Conservation (phyloP, 1,140 invertebrate genomes). For the Cydia strobilella region DNA sequence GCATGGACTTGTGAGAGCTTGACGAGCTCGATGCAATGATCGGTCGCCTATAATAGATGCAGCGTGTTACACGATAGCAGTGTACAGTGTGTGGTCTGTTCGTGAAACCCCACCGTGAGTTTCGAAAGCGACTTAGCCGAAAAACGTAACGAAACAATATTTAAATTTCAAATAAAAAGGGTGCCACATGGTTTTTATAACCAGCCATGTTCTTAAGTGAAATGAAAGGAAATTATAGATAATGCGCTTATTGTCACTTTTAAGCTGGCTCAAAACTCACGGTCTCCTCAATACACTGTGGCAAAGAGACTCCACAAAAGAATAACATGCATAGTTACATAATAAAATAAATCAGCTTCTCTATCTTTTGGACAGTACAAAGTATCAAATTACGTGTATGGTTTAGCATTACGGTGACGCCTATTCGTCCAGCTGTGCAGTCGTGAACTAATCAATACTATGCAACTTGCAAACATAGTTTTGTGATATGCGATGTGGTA, state of each 20-base stretch:
- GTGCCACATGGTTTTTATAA: constrained; percentile 34
- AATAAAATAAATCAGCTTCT: constrained; percentile 51
- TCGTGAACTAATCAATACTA: constrained; percentile 57
- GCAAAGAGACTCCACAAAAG: constrained; percentile 54
- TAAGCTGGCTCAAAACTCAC: constrained; percentile 38
- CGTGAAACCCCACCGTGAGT: constrained; percentile 41
- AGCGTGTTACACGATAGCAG: constrained; percentile 59
- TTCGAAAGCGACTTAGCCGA: constrained; percentile 27
- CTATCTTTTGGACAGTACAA: constrained; percentile 46
- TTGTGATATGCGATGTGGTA: constrained; percentile 44
- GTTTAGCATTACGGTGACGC: constrained; percentile 53
- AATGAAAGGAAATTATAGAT: constrained; percentile 2
- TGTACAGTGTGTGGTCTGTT: constrained; percentile 48
- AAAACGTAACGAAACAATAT: background rate
- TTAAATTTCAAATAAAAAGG: background rate
- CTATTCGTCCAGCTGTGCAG: constrained; percentile 61
- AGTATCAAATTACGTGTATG: constrained; percentile 44
- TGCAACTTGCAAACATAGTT: constrained; percentile 54
- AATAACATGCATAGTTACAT: constrained; percentile 54
- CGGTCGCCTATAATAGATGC: constrained; percentile 75
- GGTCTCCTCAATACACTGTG: constrained; percentile 40
- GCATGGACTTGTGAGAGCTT: constrained; percentile 68
- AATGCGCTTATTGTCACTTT: constrained; percentile 24
- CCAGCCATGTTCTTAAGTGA: constrained; percentile 32
- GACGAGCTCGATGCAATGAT: constrained; percentile 76